Evolutionary conservation across 2,888 invertebrate genomes (phyloP).

Genomic region (Cremastobaeus sp.): DNA sequence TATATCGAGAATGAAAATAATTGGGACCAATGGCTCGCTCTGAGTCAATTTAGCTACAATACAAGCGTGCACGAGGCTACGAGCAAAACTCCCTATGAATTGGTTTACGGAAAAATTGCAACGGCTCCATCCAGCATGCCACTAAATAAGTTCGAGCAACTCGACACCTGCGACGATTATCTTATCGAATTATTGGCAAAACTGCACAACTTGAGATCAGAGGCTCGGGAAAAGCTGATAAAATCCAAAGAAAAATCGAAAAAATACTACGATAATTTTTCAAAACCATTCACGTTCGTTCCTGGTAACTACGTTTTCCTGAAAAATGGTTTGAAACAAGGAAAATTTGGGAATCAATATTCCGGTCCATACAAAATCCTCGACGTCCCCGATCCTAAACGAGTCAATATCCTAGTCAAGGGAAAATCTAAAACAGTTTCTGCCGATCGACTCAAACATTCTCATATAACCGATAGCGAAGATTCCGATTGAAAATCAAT

Average conservation of each 20-base stretch:
- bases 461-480: slow-evolving; percentile 7
- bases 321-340: slow-evolving; percentile 11
- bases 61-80: too few species aligned
- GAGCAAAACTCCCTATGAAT: too few species aligned
- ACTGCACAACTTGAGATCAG: not conserved
- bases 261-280: slow-evolving; percentile 6
- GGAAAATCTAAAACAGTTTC: slow-evolving; percentile 6
- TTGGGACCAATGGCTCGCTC: too few species aligned
- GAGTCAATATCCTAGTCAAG: slow-evolving; percentile 6
- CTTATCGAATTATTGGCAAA: not conserved
- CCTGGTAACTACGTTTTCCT: slow-evolving; percentile 19
- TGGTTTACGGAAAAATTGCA: too few species aligned
- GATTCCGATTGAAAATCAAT: too few species aligned
- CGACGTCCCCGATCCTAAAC: slow-evolving; percentile 28
- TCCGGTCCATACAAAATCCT: slow-evolving; percentile 27
- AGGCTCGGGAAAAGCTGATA: slow-evolving; percentile 5
- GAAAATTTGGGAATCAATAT: slow-evolving; percentile 13
- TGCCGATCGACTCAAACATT: slow-evolving; percentile 4
- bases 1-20: too few species aligned
- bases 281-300: slow-evolving; percentile 6
- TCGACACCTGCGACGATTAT: slow-evolving; percentile 21
- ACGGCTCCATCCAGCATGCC: too few species aligned
- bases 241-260: slow-evolving; percentile 16
- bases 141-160: too few species aligned
- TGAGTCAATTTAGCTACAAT: too few species aligned